These are phyloP conservation scores for Phanerotoma sp. DNA, from an alignment of 2,888 invertebrate genomes.

Conservation along the genomic window DNA sequence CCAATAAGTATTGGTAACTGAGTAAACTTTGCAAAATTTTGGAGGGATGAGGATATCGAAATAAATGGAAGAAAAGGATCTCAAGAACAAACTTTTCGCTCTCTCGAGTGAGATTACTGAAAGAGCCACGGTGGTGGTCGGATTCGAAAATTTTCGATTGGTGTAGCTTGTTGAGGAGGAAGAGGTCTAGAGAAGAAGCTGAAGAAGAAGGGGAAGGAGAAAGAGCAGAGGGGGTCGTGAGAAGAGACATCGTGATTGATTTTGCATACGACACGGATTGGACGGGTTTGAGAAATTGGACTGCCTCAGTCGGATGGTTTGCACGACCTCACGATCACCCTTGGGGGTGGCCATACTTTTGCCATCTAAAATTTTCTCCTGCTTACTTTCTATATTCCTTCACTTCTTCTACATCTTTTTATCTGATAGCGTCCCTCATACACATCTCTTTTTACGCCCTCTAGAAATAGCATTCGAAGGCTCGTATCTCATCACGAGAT, in stretches of 20 bases:
- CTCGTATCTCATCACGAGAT: constrained; percentile 39
- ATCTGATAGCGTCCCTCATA: not conserved
- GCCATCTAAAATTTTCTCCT: constrained; percentile 33
- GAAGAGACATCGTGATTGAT: constrained; percentile 53
- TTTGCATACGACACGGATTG: constrained; percentile 58
- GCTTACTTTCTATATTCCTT: constrained; percentile 18
- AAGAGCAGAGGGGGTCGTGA: constrained; percentile 26
- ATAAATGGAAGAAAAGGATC: constrained; percentile 10
- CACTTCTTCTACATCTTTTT: constrained; percentile 25
- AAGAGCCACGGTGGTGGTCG: constrained; percentile 38
- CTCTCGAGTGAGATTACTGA: constrained; percentile 36
- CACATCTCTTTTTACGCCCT: constrained; percentile 18
- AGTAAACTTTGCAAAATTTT: constrained; percentile 1
- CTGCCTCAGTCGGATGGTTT: constrained; percentile 41
- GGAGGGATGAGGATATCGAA: constrained; percentile 1
- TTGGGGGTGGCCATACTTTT: constrained; percentile 3
- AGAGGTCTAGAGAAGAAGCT: not conserved
- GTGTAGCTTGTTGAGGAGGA: not conserved
- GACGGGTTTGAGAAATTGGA: constrained; percentile 59
- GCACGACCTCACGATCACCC: constrained; percentile 14
- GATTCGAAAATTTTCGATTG: constrained; percentile 44
- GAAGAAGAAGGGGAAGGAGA: not conserved
- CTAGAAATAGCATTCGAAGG: constrained; percentile 25
- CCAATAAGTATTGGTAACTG: not conserved
- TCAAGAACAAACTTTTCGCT: constrained; percentile 16